phyloP scores from a whole-genome alignment of 1,140 invertebrate species.

The Cecropterus lyciades region DNA sequence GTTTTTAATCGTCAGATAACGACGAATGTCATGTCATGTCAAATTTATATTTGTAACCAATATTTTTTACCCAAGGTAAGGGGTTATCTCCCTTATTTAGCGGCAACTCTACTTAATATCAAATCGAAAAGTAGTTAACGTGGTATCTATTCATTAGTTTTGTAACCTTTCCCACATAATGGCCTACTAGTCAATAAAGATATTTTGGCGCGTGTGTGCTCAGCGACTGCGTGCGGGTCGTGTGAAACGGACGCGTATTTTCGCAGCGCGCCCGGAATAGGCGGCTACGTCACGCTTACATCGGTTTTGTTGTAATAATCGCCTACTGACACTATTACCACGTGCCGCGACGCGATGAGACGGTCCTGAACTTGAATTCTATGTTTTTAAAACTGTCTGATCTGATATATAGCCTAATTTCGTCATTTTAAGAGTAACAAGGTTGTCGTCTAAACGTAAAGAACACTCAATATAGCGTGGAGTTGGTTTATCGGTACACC shows the following conservation, averaged over 20 bases:
- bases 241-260: constrained; percentile 67
- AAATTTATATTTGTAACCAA: no score
- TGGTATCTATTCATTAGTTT: background rate
- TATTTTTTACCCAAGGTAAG: no score
- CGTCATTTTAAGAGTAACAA: background rate
- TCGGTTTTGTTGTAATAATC: constrained; percentile 53
- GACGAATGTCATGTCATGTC: no score
- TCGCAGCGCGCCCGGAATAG: constrained; percentile 55
- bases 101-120: no score
- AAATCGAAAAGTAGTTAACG: background rate
- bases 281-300: constrained; percentile 51
- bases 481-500: no score
- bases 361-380: constrained; percentile 30
- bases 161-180: constrained; percentile 16
- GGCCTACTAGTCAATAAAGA: constrained; percentile 34
- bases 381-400: background rate
- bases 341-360: constrained; percentile 14
- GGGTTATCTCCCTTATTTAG: no score
- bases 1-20: no score
- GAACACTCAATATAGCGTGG: background rate
- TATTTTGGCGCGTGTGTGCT: constrained; percentile 41
- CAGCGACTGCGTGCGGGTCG: constrained; percentile 51
- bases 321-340: constrained; percentile 37
- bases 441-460: background rate
- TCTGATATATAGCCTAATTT: background rate